Evolutionary conservation across 2,888 invertebrate genomes (phyloP).

Genomic region (Xanthia togata): DNA sequence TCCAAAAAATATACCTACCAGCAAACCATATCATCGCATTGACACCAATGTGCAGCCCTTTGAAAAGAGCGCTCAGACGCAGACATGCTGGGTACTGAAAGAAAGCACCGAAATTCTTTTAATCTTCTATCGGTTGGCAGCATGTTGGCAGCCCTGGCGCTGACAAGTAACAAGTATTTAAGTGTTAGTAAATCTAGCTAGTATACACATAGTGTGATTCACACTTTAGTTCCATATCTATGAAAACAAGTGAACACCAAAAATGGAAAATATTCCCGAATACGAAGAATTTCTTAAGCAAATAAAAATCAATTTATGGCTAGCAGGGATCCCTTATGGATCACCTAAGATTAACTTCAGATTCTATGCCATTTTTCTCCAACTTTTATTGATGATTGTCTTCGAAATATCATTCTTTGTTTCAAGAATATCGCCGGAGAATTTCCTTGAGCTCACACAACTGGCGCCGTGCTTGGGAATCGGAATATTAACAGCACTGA

Average conservation of each 20-base stretch:
- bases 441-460: slow-evolving; percentile 79
- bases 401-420: slow-evolving; percentile 75
- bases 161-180: not conserved
- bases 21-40: too few species aligned
- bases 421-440: slow-evolving; percentile 77
- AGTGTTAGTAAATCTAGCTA: not conserved
- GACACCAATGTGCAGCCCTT: not conserved
- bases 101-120: not conserved
- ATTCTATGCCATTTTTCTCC: slow-evolving; percentile 67
- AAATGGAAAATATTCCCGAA: slow-evolving; percentile 73
- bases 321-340: slow-evolving; percentile 76
- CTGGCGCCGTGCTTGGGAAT: slow-evolving; percentile 77
- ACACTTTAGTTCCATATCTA: not conserved
- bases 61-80: too few species aligned
- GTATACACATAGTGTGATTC: not conserved
- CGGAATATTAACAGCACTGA: slow-evolving; percentile 75
- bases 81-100: not conserved
- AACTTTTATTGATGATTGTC: slow-evolving; percentile 67
- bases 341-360: slow-evolving; percentile 67
- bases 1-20: not conserved
- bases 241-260: slow-evolving; percentile 4
- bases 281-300: slow-evolving; percentile 77
- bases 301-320: slow-evolving; percentile 76
- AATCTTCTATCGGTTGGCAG: slow-evolving; percentile 2
- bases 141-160: slow-evolving; percentile 45